Evolutionary conservation across 2,797 vertebrate genomes (phyloP).

Genomic region (Pseudochaenichthys georgianus): DNA sequence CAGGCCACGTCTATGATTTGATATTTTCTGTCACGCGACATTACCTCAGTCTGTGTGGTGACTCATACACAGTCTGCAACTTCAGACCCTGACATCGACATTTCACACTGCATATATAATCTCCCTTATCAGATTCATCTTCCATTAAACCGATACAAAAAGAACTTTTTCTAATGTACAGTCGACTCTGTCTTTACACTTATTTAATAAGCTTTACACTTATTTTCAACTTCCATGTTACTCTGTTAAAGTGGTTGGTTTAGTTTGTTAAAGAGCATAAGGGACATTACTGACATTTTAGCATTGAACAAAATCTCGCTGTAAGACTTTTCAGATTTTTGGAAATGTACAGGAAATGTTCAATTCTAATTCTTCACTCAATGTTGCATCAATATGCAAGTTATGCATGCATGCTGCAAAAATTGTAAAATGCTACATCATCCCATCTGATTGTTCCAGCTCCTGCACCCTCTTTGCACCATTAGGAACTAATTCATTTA

Average conservation of each 20-base stretch:
- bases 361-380: neutral
- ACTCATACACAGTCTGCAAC: neutral
- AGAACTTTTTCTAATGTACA: neutral
- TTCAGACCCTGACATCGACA: neutral
- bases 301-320: neutral
- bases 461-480: neutral
- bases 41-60: neutral
- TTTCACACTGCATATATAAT: neutral
- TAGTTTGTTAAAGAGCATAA: neutral
- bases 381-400: neutral
- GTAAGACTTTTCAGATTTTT: conserved; percentile 1
- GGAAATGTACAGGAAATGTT: conserved; percentile 1
- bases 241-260: neutral
- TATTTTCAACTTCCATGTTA: neutral
- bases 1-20: neutral
- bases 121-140: conserved; percentile 3
- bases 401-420: too few species aligned
- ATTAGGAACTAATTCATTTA: neutral
- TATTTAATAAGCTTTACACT: neutral
- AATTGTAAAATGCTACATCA: neutral
- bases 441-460: neutral
- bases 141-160: neutral
- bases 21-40: neutral
- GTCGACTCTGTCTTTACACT: conserved; percentile 1
- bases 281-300: neutral